Conservation (phyloP, 2,888 invertebrate genomes). For the Limnephilus lunatus region DNA sequence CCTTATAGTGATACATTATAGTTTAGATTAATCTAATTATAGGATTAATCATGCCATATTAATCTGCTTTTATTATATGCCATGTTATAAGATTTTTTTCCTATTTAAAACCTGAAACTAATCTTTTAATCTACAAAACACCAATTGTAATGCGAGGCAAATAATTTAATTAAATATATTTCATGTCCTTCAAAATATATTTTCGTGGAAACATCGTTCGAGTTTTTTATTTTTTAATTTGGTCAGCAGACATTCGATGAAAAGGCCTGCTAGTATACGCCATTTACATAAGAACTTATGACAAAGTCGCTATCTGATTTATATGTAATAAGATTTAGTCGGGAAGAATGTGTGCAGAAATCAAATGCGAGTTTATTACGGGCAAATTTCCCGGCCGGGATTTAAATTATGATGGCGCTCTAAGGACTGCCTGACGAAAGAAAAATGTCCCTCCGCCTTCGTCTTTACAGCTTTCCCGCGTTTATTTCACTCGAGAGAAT, state of each 20-base stretch:
- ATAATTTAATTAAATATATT: too few species aligned
- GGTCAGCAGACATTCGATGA: background rate
- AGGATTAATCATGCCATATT: too few species aligned
- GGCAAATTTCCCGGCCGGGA: background rate
- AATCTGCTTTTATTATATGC: too few species aligned
- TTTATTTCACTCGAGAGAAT: background rate
- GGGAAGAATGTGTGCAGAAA: conserved; percentile 52
- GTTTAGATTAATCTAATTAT: too few species aligned
- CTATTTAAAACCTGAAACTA: too few species aligned
- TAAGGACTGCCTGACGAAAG: background rate
- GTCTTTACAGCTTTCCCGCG: background rate
- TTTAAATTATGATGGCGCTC: conserved; percentile 29
- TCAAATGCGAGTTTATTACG: conserved; percentile 49
- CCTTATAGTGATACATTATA: too few species aligned
- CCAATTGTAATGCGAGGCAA: too few species aligned
- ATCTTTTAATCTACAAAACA: too few species aligned
- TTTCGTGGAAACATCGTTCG: background rate
- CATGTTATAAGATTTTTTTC: too few species aligned
- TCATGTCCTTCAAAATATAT: background rate
- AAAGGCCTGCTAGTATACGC: background rate
- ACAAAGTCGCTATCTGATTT: conserved; percentile 43
- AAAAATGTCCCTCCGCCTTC: background rate
- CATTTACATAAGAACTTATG: conserved; percentile 30
- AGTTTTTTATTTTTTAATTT: background rate
- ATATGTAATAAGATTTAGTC: conserved; percentile 50